Conservation (phyloP, 2,113 vertebrate species). For the Xenus cinereus region DNA sequence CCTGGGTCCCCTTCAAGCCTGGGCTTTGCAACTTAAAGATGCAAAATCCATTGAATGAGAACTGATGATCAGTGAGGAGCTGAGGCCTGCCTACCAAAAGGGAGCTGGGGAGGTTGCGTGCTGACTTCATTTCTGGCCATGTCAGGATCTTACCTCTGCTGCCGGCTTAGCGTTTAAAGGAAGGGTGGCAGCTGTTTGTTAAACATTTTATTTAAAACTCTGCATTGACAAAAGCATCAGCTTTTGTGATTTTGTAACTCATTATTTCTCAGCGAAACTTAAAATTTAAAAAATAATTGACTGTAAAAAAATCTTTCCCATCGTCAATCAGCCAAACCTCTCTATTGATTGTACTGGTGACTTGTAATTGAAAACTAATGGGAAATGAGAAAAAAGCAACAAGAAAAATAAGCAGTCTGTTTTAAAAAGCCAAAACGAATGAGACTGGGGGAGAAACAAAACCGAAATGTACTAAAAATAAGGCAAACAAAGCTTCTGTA, state of each 20-base stretch:
- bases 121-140: neutral
- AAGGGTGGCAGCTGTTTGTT: neutral
- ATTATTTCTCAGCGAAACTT: neutral
- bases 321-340: neutral
- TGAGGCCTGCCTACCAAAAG: conserved; percentile 12
- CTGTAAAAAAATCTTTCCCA: neutral
- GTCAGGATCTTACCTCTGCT: neutral
- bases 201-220: neutral
- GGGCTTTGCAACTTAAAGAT: conserved; percentile 57
- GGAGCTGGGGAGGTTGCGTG: neutral
- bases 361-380: neutral
- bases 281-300: neutral
- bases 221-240: neutral
- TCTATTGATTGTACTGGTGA: neutral
- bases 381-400: neutral
- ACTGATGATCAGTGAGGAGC: conserved; percentile 39
- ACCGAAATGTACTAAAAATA: neutral
- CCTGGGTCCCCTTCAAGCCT: neutral
- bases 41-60: conserved; percentile 21
- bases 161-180: neutral
- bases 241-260: neutral
- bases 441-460: neutral
- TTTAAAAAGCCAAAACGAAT: neutral
- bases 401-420: neutral
- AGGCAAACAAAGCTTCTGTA: neutral